Evolutionary conservation across 37 sponge, comb jelly and placozoan species (phyloP).

Genomic region (Agelas oroides): DNA sequence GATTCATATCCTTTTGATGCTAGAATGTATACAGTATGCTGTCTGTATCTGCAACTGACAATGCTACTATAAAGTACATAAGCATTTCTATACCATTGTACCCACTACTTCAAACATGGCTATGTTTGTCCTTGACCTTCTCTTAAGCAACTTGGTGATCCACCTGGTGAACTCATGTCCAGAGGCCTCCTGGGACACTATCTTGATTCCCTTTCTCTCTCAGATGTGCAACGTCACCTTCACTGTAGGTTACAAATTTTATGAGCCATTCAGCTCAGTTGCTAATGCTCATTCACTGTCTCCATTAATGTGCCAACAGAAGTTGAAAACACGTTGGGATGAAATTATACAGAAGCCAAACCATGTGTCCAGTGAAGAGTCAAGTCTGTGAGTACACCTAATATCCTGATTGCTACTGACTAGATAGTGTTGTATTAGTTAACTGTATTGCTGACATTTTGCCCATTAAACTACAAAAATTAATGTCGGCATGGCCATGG

Average conservation of each 20-base stretch:
- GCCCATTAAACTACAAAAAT: no score
- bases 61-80: no score
- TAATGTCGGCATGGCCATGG: no score
- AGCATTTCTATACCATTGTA: no score
- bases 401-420: background rate
- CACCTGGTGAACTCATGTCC: slow-evolving; percentile 19
- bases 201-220: slow-evolving; percentile 24
- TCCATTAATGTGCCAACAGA: no score
- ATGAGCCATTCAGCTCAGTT: background rate
- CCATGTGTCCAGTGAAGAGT: background rate
- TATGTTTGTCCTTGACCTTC: background rate
- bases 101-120: no score
- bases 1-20: slow-evolving; percentile 46
- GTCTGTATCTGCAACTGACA: no score
- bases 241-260: slow-evolving; percentile 18
- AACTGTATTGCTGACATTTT: no score
- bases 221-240: background rate
- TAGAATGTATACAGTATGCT: no score
- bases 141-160: background rate
- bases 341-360: background rate
- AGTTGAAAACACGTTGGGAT: background rate
- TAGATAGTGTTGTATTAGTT: no score
- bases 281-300: no score
- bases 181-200: slow-evolving; percentile 8
- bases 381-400: background rate